Conservation (phyloP, 2,797 vertebrate species). For the Glyptemys insculpta region DNA sequence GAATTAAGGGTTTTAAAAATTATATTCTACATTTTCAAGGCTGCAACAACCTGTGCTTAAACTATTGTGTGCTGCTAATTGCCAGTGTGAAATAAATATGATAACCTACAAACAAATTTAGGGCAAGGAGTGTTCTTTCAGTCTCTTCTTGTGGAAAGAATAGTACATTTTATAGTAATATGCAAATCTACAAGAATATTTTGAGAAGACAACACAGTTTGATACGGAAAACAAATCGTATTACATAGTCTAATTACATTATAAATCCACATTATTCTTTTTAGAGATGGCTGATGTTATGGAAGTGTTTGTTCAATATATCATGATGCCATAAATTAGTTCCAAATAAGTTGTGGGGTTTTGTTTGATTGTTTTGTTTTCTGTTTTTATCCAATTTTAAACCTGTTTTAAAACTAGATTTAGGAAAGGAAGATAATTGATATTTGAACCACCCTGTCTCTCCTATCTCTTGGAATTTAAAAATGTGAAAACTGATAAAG, state of each 20-base stretch:
- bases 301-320: neutral
- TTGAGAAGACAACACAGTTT: neutral
- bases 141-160: neutral
- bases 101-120: conserved; percentile 13
- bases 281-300: neutral
- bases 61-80: neutral
- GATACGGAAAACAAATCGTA: conserved; percentile 29
- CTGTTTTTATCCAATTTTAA: neutral
- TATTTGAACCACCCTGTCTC: neutral
- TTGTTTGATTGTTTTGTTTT: neutral
- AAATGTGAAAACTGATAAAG: neutral
- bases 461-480: neutral
- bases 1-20: neutral
- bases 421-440: neutral
- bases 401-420: neutral
- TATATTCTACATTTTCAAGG: conserved; percentile 7
- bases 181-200: neutral
- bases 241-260: neutral
- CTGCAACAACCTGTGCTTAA: neutral
- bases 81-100: neutral
- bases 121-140: neutral
- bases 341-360: neutral
- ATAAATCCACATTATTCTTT: neutral
- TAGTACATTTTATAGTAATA: neutral
- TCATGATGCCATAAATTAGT: neutral